Conservation (phyloP, 2,797 vertebrate genomes). For the Periparus ater region DNA sequence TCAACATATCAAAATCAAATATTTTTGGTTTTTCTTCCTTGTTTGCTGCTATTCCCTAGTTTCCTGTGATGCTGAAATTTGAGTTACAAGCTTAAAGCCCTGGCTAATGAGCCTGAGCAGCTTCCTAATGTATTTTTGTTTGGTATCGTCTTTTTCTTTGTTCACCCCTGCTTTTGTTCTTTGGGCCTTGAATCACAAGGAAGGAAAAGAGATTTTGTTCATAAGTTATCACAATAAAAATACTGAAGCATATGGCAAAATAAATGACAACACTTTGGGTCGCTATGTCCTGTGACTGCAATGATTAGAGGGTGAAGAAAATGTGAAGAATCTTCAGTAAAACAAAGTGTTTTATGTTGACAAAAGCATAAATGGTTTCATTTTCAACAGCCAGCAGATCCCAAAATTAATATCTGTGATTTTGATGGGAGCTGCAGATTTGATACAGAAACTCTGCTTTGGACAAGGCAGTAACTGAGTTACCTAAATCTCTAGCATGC, state of each 20-base stretch:
- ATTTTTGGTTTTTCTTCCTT: neutral
- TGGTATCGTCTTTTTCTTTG: neutral
- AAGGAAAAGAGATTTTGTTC: neutral
- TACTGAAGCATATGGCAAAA: neutral
- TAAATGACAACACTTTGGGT: neutral
- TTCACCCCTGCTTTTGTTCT: neutral
- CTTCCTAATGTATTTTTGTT: neutral
- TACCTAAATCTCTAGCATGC: neutral
- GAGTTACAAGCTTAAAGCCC: neutral
- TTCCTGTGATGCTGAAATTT: neutral
- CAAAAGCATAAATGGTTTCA: neutral
- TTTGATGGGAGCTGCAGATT: neutral
- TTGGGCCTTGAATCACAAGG: neutral
- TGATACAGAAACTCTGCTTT: neutral
- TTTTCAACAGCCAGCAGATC: neutral
- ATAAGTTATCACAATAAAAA: neutral
- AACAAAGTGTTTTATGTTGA: neutral
- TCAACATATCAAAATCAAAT: neutral
- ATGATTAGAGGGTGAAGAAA: neutral
- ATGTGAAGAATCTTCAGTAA: neutral
- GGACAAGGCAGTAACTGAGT: neutral
- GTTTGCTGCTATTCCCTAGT: neutral
- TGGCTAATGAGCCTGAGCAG: neutral
- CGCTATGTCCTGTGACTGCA: neutral
- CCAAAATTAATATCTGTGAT: neutral